Evolutionary conservation across 1,140 invertebrate species (phyloP).

Genomic region (Piezodorus guildinii): DNA sequence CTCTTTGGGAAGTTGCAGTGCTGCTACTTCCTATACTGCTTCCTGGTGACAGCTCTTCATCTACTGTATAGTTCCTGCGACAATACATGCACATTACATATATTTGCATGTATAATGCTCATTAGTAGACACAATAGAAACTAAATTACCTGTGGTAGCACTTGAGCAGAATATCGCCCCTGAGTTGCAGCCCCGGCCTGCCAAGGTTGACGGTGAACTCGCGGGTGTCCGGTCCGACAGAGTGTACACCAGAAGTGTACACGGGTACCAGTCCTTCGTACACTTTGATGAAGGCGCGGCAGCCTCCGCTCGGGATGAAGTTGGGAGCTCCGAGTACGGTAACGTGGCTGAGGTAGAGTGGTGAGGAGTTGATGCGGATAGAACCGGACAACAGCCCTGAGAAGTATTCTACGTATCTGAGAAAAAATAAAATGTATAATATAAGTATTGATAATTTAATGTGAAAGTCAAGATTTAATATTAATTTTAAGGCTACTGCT

Average conservation of each 20-base stretch:
- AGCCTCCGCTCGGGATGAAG: constrained; percentile 43
- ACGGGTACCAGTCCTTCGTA: constrained; percentile 78
- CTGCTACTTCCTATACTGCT: constrained; percentile 22
- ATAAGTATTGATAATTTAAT: no score
- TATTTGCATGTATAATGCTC: background rate
- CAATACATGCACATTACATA: background rate
- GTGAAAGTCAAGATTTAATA: no score
- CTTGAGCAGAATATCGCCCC: constrained; percentile 81
- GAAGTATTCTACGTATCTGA: constrained; percentile 80
- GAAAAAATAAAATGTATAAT: constrained; percentile 9
- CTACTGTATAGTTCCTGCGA: constrained; percentile 26
- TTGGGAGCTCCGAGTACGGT: constrained; percentile 69
- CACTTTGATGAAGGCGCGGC: constrained; percentile 67
- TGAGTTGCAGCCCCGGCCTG: constrained; percentile 58
- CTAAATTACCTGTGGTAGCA: constrained; percentile 59
- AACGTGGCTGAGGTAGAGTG: constrained; percentile 75
- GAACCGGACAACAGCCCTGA: constrained; percentile 76
- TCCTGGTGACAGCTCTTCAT: constrained; percentile 21
- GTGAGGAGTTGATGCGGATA: constrained; percentile 73
- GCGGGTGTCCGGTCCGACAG: constrained; percentile 45
- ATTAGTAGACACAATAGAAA: background rate
- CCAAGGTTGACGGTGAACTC: constrained; percentile 60
- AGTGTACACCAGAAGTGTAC: constrained; percentile 72
- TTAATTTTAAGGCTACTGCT: no score
- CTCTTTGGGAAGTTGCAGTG: constrained; percentile 32